Evolutionary conservation across 64 coral and sea anemone species (phyloP).

Genomic region (Montipora sp.): DNA sequence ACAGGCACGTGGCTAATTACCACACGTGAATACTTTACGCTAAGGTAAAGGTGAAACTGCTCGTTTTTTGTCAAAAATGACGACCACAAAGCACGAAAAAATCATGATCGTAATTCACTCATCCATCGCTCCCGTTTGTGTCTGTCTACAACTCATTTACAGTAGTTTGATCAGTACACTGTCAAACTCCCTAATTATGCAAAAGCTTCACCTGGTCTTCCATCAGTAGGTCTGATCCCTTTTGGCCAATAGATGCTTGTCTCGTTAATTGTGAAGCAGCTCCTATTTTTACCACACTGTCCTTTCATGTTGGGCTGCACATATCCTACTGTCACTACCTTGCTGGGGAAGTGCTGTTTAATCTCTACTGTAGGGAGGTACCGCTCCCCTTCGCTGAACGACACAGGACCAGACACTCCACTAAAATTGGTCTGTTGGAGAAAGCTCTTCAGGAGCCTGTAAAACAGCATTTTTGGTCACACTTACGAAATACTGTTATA

Average conservation of each 20-base stretch:
- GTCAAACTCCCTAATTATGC: background rate
- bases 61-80: no score
- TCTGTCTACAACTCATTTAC: no score
- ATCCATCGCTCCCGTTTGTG: no score
- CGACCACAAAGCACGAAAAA: no score
- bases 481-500: background rate
- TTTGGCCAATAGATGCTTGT: conserved; percentile 59
- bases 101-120: no score
- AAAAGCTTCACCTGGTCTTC: conserved; percentile 55
- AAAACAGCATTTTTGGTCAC: background rate
- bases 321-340: conserved; percentile 56
- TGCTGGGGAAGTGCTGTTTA: conserved; percentile 52
- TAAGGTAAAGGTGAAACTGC: no score
- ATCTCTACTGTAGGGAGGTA: conserved; percentile 71
- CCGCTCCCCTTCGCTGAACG: conserved; percentile 71
- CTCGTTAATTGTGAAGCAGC: conserved; percentile 71
- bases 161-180: no score
- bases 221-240: conserved; percentile 69
- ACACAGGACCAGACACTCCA: conserved; percentile 76
- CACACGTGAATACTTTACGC: no score
- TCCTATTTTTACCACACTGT: conserved; percentile 11
- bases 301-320: conserved; percentile 50
- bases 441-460: conserved; percentile 63
- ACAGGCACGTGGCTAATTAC: no score
- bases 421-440: conserved; percentile 86